Base-by-base conservation (phyloP, 2,888 invertebrate species). In the Brachyopa scutellaris region DNA sequence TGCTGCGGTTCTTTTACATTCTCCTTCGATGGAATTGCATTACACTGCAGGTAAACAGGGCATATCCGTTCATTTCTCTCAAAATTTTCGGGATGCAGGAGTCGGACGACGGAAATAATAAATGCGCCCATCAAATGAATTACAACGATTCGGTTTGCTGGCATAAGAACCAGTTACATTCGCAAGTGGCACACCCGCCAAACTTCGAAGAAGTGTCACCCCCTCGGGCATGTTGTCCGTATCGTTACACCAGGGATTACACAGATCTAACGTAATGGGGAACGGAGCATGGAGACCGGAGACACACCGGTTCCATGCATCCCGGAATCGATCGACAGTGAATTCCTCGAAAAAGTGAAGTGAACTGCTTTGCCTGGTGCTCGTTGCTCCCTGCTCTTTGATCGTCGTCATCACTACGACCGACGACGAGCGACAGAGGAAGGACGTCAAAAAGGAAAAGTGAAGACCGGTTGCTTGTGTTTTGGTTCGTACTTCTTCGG, bases 331-430 rank as follows among this genome's bases (percentile, higher is more conserved):
- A 26, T 26, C 26, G 77, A 77, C 66, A 77, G 70, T 76, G 77
- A 82, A 77, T 82, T 82, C n/a, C n/a, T n/a, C n/a, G n/a, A 72
- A 82, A 82, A 82, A 82, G 82, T 76, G 82, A 82, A 76, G 62
- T 79, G 73, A 74, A 51, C 51, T 66, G 64, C 53, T 67, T 53
- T n/a, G 26, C 21, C 38, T 29, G 42, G 33, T 53, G 36, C 36
- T 26, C 21, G 62, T 23, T 26, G 26, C 7, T 29, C 53, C 17
- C 0, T 47, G 26, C n/a, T 17, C 17, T n/a, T 17, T 11, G 42
- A 21, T 47, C 13, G 21, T 38, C 47, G 33, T 40, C 47, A 47
- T 13, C 15, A 13, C 29, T n/a, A 19, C 33, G n/a, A n/a, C n/a
- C 13, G 13, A 19, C 9, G 17, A 6, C 11, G 15, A 23, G 6